These are phyloP conservation scores for Platyscapa corneri DNA, from an alignment of 1,140 invertebrate species.

Conservation along the genomic window DNA sequence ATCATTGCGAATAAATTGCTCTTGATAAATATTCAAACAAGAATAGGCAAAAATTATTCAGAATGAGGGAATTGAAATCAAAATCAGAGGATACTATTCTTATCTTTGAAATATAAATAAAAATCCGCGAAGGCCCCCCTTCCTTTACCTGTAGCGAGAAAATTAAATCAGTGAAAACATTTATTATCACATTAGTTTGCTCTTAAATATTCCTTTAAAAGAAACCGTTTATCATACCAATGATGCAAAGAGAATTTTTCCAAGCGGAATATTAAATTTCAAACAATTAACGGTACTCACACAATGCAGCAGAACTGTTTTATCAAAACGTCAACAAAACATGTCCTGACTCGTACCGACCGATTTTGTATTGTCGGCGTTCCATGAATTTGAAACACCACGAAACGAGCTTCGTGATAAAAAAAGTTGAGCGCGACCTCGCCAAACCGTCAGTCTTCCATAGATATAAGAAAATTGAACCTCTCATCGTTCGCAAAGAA, in stretches of 20 bases:
- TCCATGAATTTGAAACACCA: slow-evolving; percentile 50
- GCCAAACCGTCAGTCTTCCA: slow-evolving; percentile 50
- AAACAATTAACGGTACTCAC: not conserved
- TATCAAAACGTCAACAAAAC: not conserved
- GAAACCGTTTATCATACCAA: not conserved
- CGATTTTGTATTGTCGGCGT: slow-evolving; percentile 62
- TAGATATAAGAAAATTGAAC: slow-evolving; percentile 42
- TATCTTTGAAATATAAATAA: too few species aligned
- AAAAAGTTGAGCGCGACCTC: slow-evolving; percentile 58
- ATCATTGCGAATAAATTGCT: too few species aligned
- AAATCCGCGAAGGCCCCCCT: not conserved
- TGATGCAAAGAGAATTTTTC: not conserved
- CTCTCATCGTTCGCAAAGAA: slow-evolving; percentile 27
- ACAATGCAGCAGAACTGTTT: not conserved
- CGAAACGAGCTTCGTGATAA: slow-evolving; percentile 64
- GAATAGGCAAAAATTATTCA: too few species aligned
- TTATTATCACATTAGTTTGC: not conserved
- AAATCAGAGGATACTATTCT: too few species aligned
- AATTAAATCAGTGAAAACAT: not conserved
- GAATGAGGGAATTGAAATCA: too few species aligned
- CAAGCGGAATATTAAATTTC: not conserved
- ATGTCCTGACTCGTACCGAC: slow-evolving; percentile 56
- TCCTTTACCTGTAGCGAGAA: not conserved
- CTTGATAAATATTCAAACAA: too few species aligned
- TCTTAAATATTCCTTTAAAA: not conserved